These are phyloP conservation scores for Eupithecia vulgata DNA, from an alignment of 2,888 invertebrate species.

Conservation along the genomic window DNA sequence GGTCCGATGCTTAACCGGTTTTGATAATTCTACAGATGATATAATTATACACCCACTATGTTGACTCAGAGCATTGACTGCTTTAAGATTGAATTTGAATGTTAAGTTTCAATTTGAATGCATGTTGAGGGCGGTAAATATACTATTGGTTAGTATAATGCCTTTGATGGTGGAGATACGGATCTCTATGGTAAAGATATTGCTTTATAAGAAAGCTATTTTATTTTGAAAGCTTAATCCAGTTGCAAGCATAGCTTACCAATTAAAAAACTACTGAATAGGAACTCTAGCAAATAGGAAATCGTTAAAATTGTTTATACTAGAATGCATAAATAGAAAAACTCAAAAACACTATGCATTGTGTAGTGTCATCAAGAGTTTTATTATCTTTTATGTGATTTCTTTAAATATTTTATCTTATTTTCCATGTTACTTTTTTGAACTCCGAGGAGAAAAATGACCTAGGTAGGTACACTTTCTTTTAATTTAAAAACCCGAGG, in stretches of 20 bases:
- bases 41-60: slow-evolving; percentile 32
- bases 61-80: slow-evolving; percentile 24
- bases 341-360: background rate
- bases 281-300: background rate
- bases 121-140: slow-evolving; percentile 10
- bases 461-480: no score
- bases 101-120: slow-evolving; percentile 12
- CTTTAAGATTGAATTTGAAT: slow-evolving; percentile 23
- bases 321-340: background rate
- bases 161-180: background rate
- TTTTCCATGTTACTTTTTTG: no score
- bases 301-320: background rate
- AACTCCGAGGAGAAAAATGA: no score
- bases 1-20: slow-evolving; percentile 33
- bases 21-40: slow-evolving; percentile 24
- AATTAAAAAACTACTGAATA: background rate
- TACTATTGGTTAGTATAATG: slow-evolving; percentile 12
- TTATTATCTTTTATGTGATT: no score
- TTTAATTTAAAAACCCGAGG: no score
- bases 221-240: slow-evolving; percentile 6
- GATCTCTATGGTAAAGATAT: slow-evolving; percentile 4
- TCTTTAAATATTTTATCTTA: background rate
- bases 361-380: background rate
- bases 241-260: background rate
- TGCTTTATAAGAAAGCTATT: background rate